Evolutionary conservation across 2,113 vertebrate genomes (phyloP), one percentile per base, ranked within the genome.

Genomic region (Zingel zingel): DNA sequence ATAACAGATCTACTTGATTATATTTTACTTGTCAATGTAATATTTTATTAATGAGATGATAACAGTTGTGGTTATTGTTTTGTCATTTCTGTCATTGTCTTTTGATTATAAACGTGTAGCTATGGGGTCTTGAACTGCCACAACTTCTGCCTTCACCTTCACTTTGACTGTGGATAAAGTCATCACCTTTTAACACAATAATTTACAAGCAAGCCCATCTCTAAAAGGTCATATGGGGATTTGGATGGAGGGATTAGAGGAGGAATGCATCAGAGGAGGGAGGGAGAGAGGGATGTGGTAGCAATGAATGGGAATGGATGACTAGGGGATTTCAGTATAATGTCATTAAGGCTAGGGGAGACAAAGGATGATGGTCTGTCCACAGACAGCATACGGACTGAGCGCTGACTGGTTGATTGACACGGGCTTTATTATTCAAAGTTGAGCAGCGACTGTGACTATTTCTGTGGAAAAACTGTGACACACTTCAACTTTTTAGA

Each of bases 291-390:
- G 91, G 87, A 87, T 74, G 80, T 48, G 27, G 87, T 21, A 30
- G 86, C 84, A 71, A 53, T 93, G 92, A 94, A 92, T 93, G 87
- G 80, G 87, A 93, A 93, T 89, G 75, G 92, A 92, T 92, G 90
- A 94, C 89, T 58, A 73, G 68, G 86, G 91, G 85, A 91, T 93
- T 94, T 90, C 21, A 18, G 74, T 86, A 74, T 93, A 93, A 91
- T 91, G 92, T 93, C 79, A 92, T 92, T 91, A 91, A 90, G 89
- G 84, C 86, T 61, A 19, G 82, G 71, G 79, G 70, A 83, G 86
- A 94, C 90, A 92, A 91, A 91, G 84, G 85, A 53, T 77, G 89
- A 85, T 72, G 78, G 81, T 89, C 57, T 50, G 77, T 51, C 74
- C 70, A 59, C 72, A 90, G 88, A 90, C 85, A 83, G 82, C 74